Conservation (phyloP, 2,888 invertebrate genomes). For the Gari tellinella region DNA sequence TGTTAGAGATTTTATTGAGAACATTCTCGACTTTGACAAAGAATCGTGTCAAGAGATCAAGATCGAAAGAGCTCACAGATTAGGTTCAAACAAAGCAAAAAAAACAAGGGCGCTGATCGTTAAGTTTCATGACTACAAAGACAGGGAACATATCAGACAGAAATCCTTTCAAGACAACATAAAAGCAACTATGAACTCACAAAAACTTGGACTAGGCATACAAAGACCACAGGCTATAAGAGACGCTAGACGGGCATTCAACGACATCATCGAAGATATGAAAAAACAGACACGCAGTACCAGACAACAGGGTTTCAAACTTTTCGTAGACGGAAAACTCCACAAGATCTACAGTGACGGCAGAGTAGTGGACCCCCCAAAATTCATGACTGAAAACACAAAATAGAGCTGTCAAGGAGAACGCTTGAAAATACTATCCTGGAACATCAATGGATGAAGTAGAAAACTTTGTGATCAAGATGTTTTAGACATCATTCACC, state of each 20-base stretch:
- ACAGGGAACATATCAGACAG: conserved; percentile 18
- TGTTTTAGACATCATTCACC: background rate
- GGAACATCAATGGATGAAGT: conserved; percentile 8
- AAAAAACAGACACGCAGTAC: background rate
- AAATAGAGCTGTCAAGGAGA: conserved; percentile 16
- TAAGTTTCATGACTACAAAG: conserved; percentile 21
- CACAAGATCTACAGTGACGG: conserved; percentile 12
- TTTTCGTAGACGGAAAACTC: conserved; percentile 12
- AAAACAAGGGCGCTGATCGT: conserved; percentile 23
- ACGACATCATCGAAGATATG: conserved; percentile 1
- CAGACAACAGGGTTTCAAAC: background rate
- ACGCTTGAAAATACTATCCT: background rate
- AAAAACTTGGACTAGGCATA: conserved; percentile 10
- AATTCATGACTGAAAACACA: no score
- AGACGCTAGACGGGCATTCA: conserved; percentile 15
- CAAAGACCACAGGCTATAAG: conserved; percentile 8
- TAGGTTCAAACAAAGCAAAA: conserved; percentile 17
- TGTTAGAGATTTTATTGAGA: background rate
- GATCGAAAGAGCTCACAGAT: conserved; percentile 23
- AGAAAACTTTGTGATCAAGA: conserved; percentile 7
- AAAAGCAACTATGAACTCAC: conserved; percentile 1
- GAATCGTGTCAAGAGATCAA: background rate
- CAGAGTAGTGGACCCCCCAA: background rate
- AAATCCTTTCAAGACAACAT: conserved; percentile 8
- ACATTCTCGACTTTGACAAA: background rate